Percentiles rank a stretch among this genome's conserved stretches.
These are phyloP conservation scores for Ephestia elutella DNA, from an alignment of 1,140 invertebrate genomes.

Conservation along the genomic window DNA sequence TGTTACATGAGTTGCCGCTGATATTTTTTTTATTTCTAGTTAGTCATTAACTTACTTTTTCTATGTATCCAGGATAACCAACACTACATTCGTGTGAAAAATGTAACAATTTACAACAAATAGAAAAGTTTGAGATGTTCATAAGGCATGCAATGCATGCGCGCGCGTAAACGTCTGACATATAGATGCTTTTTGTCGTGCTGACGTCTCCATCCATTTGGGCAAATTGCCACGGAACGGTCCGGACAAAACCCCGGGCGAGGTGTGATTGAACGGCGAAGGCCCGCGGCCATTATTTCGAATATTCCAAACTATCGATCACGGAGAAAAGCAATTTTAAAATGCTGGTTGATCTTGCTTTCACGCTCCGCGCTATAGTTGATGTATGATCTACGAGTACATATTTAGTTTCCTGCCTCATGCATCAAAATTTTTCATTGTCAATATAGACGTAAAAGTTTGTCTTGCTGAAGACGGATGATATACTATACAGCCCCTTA, in stretches of 20 bases:
- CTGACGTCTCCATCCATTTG: conserved; percentile 67
- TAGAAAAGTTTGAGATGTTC: conserved; percentile 19
- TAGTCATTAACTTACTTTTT: too few relatives aligned
- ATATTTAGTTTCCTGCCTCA: conserved; percentile 16
- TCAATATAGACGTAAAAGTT: neutral
- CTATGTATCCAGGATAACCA: too few relatives aligned
- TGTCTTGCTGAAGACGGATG: neutral
- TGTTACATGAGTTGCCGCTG: neutral
- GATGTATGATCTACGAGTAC: conserved; percentile 23
- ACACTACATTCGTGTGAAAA: too few relatives aligned
- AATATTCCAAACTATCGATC: conserved; percentile 63
- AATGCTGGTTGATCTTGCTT: conserved; percentile 32
- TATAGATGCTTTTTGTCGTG: conserved; percentile 69
- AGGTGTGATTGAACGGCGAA: conserved; percentile 42
- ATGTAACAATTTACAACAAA: neutral
- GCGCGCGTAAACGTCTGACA: conserved; percentile 51
- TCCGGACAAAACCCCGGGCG: conserved; percentile 45
- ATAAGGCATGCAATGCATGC: conserved; percentile 28
- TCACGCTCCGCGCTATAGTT: conserved; percentile 12
- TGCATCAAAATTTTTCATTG: conserved; percentile 25
- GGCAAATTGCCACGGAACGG: conserved; percentile 58
- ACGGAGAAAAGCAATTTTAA: conserved; percentile 46
- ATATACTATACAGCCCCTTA: neutral
- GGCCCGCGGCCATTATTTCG: conserved; percentile 48
- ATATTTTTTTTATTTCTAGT: too few relatives aligned